Evolutionary conservation across 2,113 vertebrate species (phyloP), one percentile per base, ranked within the genome.

Genomic region (Actinemys pallida): DNA sequence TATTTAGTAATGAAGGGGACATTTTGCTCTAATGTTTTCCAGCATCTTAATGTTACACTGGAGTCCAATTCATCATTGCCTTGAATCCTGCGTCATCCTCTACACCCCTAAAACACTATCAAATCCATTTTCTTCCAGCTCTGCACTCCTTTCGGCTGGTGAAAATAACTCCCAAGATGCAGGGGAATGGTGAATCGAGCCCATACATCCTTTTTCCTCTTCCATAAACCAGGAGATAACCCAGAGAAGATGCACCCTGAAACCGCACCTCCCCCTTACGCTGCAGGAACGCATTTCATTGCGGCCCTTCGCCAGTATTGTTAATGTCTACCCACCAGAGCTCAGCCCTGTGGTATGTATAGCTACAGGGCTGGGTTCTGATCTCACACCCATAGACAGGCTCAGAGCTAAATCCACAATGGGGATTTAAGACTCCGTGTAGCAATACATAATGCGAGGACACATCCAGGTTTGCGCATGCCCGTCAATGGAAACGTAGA

Each of bases 71-170:
- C n/a, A 14, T 22, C 1, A 0, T 5, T 45, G 50, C 57, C 7
- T 39, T 6, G 52, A 81, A 45, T n/a, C 56, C 45, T 3, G 0
- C 0, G 0, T 35, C 45, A 59, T 47, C 14, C 52, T 31, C n/a
- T 0, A 6, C 16, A 69, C 22, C 12, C 24, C n/a, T 31, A 45
- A 45, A 50, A 29, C 6, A 0, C 59, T 39, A 22, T 2, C 65
- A 72, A 4, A 22, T 69, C 65, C 10, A 19, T 22, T n/a, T 39
- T 20, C 65, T 9, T 39, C 8, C 17, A 72, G 35, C 17, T 20
- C 4, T 11, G n/a, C 9, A 10, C 16, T 69, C 16, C 62, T 69
- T 69, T 69, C 4, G 17, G 62, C 62, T n/a, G 8, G 35, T n/a
- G 62, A 35, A n/a, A 69, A 19, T 35, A 35, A 25, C 56, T 57